phyloP scores from a whole-genome alignment of 2,888 invertebrate genomes.

The Xylota sylvarum region DNA sequence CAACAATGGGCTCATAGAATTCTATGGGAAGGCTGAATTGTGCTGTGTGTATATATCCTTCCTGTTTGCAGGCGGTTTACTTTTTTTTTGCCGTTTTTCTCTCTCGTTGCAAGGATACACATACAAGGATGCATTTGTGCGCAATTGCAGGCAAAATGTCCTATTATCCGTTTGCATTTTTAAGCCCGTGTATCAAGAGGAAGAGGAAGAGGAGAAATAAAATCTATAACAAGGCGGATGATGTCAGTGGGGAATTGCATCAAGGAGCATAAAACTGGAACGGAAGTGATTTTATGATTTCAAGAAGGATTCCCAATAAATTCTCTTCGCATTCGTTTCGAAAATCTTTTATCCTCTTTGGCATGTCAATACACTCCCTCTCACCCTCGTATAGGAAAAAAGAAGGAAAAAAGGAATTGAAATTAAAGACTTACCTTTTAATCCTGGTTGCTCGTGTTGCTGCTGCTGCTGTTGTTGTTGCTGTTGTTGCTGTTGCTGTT shows the following conservation, averaged over 20 bases:
- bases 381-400: neutral
- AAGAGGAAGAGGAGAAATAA: constrained; percentile 31
- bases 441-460: constrained; percentile 72
- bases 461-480: constrained; percentile 65
- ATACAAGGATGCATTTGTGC: constrained; percentile 70
- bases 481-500: constrained; percentile 40
- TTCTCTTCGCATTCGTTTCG: neutral
- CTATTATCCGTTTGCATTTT: constrained; percentile 72
- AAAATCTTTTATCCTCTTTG: neutral
- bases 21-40: constrained; percentile 39
- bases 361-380: constrained; percentile 7
- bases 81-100: constrained; percentile 2
- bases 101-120: constrained; percentile 1
- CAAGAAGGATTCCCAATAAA: constrained; percentile 40
- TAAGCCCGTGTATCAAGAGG: constrained; percentile 38
- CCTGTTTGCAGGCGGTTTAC: constrained; percentile 45
- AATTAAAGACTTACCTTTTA: constrained; percentile 75
- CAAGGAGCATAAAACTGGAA: constrained; percentile 52
- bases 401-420: constrained; percentile 34
- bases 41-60: constrained; percentile 60
- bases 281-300: constrained; percentile 59
- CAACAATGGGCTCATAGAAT: constrained; percentile 64
- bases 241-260: constrained; percentile 70
- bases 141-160: constrained; percentile 75
- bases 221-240: constrained; percentile 64